phyloP scores from a whole-genome alignment of 30 jellyfish, hydroid and myxozoan genomes.

The Rhopilema esculentum region DNA sequence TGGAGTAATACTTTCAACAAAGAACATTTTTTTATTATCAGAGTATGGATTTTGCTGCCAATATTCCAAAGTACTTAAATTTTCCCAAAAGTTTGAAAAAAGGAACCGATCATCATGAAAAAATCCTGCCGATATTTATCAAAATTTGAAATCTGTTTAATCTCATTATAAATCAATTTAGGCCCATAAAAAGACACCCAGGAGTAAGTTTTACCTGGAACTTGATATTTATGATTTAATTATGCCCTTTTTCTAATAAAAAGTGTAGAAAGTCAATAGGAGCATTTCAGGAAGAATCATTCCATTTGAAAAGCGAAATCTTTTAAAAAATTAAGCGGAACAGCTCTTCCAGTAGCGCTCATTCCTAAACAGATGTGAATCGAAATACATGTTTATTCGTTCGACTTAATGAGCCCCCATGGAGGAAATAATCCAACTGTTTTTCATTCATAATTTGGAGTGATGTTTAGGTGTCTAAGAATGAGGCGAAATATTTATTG shows the following conservation, averaged over 20 bases:
- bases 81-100: background rate
- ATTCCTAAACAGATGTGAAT: too few species aligned
- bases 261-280: too few species aligned
- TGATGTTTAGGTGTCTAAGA: background rate
- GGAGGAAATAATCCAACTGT: background rate
- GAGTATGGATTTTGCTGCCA: background rate
- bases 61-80: background rate
- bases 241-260: too few species aligned
- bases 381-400: too few species aligned
- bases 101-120: background rate
- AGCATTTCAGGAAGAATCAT: too few species aligned
- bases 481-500: background rate
- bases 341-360: too few species aligned
- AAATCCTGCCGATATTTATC: background rate
- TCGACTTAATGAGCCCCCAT: background rate
- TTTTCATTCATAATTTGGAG: background rate
- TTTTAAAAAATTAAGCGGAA: too few species aligned
- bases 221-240: too few species aligned
- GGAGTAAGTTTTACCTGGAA: too few species aligned
- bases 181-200: too few species aligned
- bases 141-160: too few species aligned
- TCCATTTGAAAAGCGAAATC: too few species aligned
- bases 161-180: background rate
- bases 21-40: background rate
- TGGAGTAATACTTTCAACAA: background rate